Evolutionary conservation across 2,888 invertebrate species (phyloP).

Genomic region (Ramazzottius varieornatus): DNA sequence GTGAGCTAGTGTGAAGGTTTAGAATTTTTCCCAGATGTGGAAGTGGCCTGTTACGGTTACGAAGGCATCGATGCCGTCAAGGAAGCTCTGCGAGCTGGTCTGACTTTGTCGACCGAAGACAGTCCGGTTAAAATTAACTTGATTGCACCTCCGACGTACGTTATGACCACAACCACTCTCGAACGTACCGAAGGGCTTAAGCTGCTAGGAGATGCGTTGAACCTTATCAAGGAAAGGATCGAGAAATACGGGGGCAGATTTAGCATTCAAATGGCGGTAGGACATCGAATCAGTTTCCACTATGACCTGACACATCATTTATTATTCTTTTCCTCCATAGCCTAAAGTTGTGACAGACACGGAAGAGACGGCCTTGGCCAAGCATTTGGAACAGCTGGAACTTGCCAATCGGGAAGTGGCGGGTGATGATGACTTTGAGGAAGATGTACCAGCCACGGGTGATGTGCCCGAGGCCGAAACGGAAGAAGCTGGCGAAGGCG

Average conservation of each 20-base stretch:
- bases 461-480: constrained; percentile 5
- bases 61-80: constrained; percentile 98
- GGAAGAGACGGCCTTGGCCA: constrained; percentile 78
- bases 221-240: constrained; percentile 57
- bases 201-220: constrained; percentile 62
- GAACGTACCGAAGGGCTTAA: constrained; percentile 78
- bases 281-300: constrained; percentile 19
- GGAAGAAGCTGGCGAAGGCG: constrained; percentile 5
- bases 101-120: constrained; percentile 64
- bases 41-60: constrained; percentile 79
- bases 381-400: constrained; percentile 76
- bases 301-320: too few species aligned
- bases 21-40: constrained; percentile 31
- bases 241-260: constrained; percentile 58
- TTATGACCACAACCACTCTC: constrained; percentile 92
- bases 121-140: constrained; percentile 93
- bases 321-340: constrained; percentile 24
- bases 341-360: constrained; percentile 93
- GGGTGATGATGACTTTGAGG: constrained; percentile 31
- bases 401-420: constrained; percentile 77
- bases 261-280: constrained; percentile 71
- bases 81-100: constrained; percentile 54
- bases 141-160: constrained; percentile 91
- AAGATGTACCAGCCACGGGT: constrained; percentile 16
- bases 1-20: not conserved